phyloP scores from a whole-genome alignment of 2,888 invertebrate genomes.

The Drosophila neotestacea region DNA sequence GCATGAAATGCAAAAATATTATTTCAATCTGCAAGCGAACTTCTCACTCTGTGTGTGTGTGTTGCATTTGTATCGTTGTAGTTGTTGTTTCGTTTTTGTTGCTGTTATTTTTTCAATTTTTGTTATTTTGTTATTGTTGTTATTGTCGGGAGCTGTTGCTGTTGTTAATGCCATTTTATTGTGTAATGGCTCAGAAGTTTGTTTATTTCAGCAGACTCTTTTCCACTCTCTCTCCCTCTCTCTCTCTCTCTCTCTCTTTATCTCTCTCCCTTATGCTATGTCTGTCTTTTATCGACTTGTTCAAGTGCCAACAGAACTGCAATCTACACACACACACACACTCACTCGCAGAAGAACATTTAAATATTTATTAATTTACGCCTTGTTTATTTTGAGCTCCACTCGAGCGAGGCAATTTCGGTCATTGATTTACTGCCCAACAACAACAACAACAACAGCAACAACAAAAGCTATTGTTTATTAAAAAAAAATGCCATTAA shows the following conservation, averaged over 20 bases:
- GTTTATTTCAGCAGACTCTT: conserved; percentile 21
- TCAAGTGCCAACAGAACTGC: conserved; percentile 39
- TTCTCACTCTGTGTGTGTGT: conserved; percentile 13
- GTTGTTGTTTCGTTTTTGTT: conserved; percentile 13
- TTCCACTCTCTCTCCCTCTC: conserved; percentile 1
- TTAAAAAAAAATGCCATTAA: conserved; percentile 25
- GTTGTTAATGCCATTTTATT: conserved; percentile 61
- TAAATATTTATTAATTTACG: conserved; percentile 69
- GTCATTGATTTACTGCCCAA: conserved; percentile 50
- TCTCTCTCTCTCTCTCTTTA: not conserved
- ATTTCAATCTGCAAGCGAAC: conserved; percentile 42
- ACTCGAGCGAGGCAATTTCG: conserved; percentile 46
- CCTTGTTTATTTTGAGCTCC: conserved; percentile 46
- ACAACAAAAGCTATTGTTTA: not conserved
- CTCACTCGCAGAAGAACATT: conserved; percentile 27
- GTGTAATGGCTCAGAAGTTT: conserved; percentile 66
- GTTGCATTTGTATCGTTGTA: not conserved
- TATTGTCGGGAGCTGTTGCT: conserved; percentile 13
- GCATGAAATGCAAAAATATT: conserved; percentile 57
- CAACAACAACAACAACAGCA: conserved; percentile 2
- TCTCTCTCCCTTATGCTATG: conserved; percentile 1
- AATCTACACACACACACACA: conserved; percentile 7
- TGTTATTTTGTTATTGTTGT: conserved; percentile 10
- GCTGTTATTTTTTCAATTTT: conserved; percentile 20
- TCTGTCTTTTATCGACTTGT: conserved; percentile 43